Base-by-base conservation (phyloP, 2,888 invertebrate genomes). In the Leucophora obtusa region DNA sequence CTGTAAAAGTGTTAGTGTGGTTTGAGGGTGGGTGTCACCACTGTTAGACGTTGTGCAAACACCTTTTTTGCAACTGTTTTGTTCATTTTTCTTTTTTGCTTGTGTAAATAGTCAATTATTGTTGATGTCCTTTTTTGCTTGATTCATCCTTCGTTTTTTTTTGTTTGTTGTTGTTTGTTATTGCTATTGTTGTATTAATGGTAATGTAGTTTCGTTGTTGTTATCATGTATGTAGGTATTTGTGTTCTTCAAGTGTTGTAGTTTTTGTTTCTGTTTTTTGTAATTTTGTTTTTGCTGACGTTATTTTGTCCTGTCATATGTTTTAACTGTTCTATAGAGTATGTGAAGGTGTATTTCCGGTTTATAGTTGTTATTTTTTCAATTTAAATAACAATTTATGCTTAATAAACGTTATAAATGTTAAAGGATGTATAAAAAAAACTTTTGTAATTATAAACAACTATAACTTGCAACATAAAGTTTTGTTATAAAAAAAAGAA, bases 31-130 rank as follows among this genome's bases (percentile, higher is more conserved):
- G 63, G 51, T 33, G 50, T 28, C 24, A 47, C 3, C 15, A 59
- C 43, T 1, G n/a, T 53, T 21, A 62, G 60, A 43, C 18, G 6
- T 15, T 63, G 15, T 18, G 51, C 24, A 35, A 63, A 58, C 35
- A 65, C 50, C 24, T 35, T 50, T 6, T 50, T 56, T 58, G n/a
- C 50, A 35, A 1, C 10, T 62, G 15, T 62, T 15, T 17, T 28
- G 47, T 47, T 21, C 6, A 10, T 47, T 50, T 47, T 62, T 17
- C 24, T 50, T 24, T 56, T 15, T 28, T 69, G 50, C 28, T 28
- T 51, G 15, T 51, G 51, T 50, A 74, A 70, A 79, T 56, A 79
- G 65, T 69, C 69, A 79, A 79, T 70, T 79, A 68, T 65, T 65
- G 69, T 65, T 70, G 74, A 70, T 74, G 79, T 66, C 70, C 74